phyloP scores from a whole-genome alignment of 2,888 invertebrate species.

The Thymelicus acteon region DNA sequence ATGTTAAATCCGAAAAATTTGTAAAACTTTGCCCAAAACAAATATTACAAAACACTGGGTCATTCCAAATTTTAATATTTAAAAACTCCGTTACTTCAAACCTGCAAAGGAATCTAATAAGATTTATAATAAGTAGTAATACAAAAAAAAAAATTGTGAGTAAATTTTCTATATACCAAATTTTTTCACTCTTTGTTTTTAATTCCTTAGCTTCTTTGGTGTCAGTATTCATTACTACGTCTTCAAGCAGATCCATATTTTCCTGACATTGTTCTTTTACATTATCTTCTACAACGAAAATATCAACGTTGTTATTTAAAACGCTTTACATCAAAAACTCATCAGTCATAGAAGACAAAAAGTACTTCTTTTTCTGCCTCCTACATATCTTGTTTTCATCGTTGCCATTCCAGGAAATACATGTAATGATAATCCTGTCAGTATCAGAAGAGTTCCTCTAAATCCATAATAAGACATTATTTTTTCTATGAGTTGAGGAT shows the following conservation, averaged over 20 bases:
- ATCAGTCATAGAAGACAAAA: conserved; percentile 43
- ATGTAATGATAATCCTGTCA: conserved; percentile 85
- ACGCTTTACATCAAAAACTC: background rate
- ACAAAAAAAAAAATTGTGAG: background rate
- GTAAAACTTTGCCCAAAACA: conserved; percentile 85
- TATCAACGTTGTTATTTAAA: background rate
- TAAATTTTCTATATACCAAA: conserved; percentile 1
- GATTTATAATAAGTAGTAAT: background rate
- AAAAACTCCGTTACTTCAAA: conserved; percentile 62
- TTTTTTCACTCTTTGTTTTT: conserved; percentile 11
- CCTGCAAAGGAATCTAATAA: conserved; percentile 50
- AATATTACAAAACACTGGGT: conserved; percentile 84
- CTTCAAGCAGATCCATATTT: conserved; percentile 55
- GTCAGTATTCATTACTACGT: conserved; percentile 40
- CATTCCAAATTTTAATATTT: conserved; percentile 78
- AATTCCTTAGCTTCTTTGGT: conserved; percentile 23
- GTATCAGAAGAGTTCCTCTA: conserved; percentile 85
- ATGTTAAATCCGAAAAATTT: conserved; percentile 86
- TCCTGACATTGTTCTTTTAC: conserved; percentile 49
- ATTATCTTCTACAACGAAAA: conserved; percentile 54
- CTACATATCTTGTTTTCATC: conserved; percentile 64
- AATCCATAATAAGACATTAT: conserved; percentile 84
- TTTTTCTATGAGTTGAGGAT: conserved; percentile 82
- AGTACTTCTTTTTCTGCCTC: conserved; percentile 64
- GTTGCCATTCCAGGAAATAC: conserved; percentile 84